Percentiles rank a stretch among this genome's conserved stretches.
phyloP scores from a whole-genome alignment of 2,797 vertebrate genomes.

The Notoglanidium macrostoma region DNA sequence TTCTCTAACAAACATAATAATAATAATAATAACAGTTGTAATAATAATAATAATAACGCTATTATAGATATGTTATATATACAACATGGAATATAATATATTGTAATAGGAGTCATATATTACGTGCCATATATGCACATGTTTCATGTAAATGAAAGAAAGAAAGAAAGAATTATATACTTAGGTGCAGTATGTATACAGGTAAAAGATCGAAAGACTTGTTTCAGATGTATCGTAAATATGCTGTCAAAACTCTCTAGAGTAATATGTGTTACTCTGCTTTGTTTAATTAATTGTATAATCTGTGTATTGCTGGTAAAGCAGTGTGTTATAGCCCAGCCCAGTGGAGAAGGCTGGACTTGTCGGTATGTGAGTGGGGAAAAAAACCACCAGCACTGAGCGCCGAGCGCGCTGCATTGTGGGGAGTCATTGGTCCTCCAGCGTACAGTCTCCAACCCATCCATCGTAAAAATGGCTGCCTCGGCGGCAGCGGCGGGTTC shows the following conservation, averaged over 20 bases:
- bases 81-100: neutral
- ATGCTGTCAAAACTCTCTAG: no score
- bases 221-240: neutral
- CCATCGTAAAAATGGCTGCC: slow-evolving; percentile 87
- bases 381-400: neutral
- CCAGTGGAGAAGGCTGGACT: slow-evolving; percentile 2
- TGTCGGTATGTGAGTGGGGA: slow-evolving; percentile 24
- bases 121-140: neutral
- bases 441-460: slow-evolving; percentile 67
- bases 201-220: neutral
- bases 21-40: no score
- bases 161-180: neutral
- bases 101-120: neutral
- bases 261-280: neutral
- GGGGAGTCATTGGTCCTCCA: slow-evolving; percentile 67
- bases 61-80: neutral
- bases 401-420: slow-evolving; percentile 63
- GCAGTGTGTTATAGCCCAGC: neutral
- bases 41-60: neutral
- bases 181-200: neutral
- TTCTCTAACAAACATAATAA: neutral
- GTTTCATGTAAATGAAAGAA: no score
- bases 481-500: slow-evolving; percentile 79
- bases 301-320: neutral
- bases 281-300: neutral